Evolutionary conservation across 2,888 invertebrate genomes (phyloP), one percentile per base, ranked within the genome.

Genomic region (Ligdia adustata): DNA sequence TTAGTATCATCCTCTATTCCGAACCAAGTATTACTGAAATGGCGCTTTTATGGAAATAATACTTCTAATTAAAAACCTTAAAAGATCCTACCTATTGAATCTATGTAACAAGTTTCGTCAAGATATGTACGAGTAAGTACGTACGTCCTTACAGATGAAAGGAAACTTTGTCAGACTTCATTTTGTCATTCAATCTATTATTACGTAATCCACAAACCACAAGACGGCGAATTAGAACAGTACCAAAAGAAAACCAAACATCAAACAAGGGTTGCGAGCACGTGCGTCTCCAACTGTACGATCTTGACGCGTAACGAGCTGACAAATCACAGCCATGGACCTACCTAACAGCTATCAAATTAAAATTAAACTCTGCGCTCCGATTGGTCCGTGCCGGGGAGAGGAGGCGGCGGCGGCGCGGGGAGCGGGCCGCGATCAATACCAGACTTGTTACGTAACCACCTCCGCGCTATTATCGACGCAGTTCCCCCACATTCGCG

Each of bases 321-420:
- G 85, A 82, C 85, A 75, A 85, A 83, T 85, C 80, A 73, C 77
- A 67, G 57, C 67, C 61, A 65, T 59, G 68, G 69, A 66, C 60
- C 67, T 66, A 62, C 62, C 60, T 64, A 76, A 72, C 75, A 72
- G 79, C 77, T 78, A 85, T 83, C 74, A 73, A 85, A 85, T 86
- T 86, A 86, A 83, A 88, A 84, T 86, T 84, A 85, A 86, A 87
- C 67, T 72, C 60, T 33, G 65, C 63, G 43, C 66, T 55, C 69
- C 64, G 69, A 86, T 87, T 87, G 87, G 88, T 69, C 72, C 59
- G 49, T 55, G 55, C 47, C 7, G 50, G 64, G 52, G 58, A 37
- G 69, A 60, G 62, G 62, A 47, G 58, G 55, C 41, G 55, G 54
- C 64, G 50, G 65, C 41, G 52, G 55, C 51, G 51, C 60, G 58